Evolutionary conservation across 2,888 invertebrate genomes (phyloP), one percentile per base, ranked within the genome.

Genomic region (Rutpela maculata): DNA sequence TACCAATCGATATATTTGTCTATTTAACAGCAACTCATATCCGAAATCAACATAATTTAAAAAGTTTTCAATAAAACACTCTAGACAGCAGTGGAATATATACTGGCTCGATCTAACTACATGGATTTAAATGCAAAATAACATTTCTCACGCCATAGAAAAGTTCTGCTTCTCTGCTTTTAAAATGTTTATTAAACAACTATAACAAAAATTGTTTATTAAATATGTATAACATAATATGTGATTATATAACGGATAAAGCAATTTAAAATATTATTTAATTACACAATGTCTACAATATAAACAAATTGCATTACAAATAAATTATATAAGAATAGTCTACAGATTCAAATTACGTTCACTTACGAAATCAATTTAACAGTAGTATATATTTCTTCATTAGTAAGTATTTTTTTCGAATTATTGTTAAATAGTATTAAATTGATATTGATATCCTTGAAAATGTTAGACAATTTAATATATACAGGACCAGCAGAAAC

Each of bases 301-400:
- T 50, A 50, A 50, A 50, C 50, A 50, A 50, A 50, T 50, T n/a
- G 6, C 6, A 43, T 43, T 43, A 43, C 43, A 43, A 43, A 43
- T 50, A 50, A 50, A 15, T 50, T 50, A 50, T 50, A 50, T 50
- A 50, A 50, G 15, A 50, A 15, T 50, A 50, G 50, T 15, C 50
- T 50, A n/a, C 50, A n/a, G 50, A 50, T 50, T 50, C 50, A 50
- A 50, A 50, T 50, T 50, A 50, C 50, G 7, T 50, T 50, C 50
- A 50, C 50, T 50, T 50, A 50, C n/a, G 50, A 50, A 15, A 50
- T 50, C 50, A n/a, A 12, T 50, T 50, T n/a, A 50, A 50, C 50
- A 50, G 50, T 50, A 50, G n/a, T 50, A 50, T 35, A 50, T 50
- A 50, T 50, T 50, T n/a, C 50, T 15, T n/a, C 50, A 50, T 15